These are phyloP conservation scores for Penaeus indicus DNA, from an alignment of 1,140 invertebrate genomes.

Conservation along the genomic window DNA sequence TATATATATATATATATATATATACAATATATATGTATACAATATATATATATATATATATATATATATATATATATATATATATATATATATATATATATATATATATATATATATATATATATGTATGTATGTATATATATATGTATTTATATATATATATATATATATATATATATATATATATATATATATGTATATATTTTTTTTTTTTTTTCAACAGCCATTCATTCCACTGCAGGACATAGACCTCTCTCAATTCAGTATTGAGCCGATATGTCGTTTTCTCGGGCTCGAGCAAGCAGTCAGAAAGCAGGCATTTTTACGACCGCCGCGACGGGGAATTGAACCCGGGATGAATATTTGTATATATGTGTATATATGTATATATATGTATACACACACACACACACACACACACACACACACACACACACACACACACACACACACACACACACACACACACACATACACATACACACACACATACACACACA, in stretches of 20 bases:
- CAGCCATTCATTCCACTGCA: neutral
- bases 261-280: too few species aligned
- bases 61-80: slow-evolving; percentile 7
- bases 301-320: too few species aligned
- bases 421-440: neutral
- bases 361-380: slow-evolving; percentile 9
- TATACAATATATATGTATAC: neutral
- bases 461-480: neutral
- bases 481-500: neutral
- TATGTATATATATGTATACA: neutral
- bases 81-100: slow-evolving; percentile 21
- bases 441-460: neutral
- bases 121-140: neutral
- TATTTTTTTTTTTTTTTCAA: neutral
- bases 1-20: slow-evolving; percentile 22
- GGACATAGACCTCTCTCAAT: too few species aligned
- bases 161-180: too few species aligned
- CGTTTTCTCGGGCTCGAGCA: too few species aligned
- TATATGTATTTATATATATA: neutral
- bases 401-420: neutral
- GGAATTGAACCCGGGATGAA: too few species aligned
- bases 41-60: slow-evolving; percentile 5
- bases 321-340: too few species aligned
- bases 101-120: neutral
- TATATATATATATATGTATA: too few species aligned